Conservation (phyloP, 53 echinoderm and acorn worm genomes). For the Pentamera pediparva region DNA sequence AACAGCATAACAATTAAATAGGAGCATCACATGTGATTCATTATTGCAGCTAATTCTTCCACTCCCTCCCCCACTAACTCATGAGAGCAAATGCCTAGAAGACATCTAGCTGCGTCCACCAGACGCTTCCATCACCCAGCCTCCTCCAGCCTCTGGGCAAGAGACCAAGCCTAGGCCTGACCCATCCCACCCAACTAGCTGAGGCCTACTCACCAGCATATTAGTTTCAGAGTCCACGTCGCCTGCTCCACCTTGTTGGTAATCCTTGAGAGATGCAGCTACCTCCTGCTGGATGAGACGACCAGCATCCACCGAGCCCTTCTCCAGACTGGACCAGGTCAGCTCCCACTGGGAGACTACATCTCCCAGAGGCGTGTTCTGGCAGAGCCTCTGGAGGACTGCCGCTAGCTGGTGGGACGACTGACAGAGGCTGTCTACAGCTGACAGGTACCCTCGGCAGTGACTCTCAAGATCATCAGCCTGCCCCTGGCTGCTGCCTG, state of each 20-base stretch:
- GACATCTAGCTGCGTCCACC: too few species aligned
- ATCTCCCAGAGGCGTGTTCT: constrained; percentile 82
- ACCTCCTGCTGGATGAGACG: constrained; percentile 72
- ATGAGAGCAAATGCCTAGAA: too few species aligned
- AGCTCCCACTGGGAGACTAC: constrained; percentile 57
- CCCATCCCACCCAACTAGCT: too few species aligned
- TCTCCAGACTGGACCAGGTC: constrained; percentile 58
- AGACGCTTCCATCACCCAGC: too few species aligned
- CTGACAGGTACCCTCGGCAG: constrained; percentile 65
- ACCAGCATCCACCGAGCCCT: constrained; percentile 66
- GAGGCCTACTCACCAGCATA: constrained; percentile 59
- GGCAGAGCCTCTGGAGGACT: constrained; percentile 62
- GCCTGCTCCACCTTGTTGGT: constrained; percentile 36
- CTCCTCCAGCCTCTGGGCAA: too few species aligned
- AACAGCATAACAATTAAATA: too few species aligned
- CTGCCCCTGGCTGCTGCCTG: background rate
- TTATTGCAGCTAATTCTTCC: too few species aligned
- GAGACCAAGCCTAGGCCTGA: too few species aligned
- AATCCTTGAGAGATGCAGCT: constrained; percentile 52
- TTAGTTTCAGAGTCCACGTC: constrained; percentile 73
- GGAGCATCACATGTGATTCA: too few species aligned
- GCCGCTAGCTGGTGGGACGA: constrained; percentile 72
- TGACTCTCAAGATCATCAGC: constrained; percentile 67
- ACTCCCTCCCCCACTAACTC: too few species aligned
- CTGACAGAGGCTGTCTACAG: constrained; percentile 74